A percentile compares a stretch with the other conserved stretches of the same genome.
Conservation (phyloP, 2,797 vertebrate species). For the Poeciliopsis paucimaculata region DNA sequence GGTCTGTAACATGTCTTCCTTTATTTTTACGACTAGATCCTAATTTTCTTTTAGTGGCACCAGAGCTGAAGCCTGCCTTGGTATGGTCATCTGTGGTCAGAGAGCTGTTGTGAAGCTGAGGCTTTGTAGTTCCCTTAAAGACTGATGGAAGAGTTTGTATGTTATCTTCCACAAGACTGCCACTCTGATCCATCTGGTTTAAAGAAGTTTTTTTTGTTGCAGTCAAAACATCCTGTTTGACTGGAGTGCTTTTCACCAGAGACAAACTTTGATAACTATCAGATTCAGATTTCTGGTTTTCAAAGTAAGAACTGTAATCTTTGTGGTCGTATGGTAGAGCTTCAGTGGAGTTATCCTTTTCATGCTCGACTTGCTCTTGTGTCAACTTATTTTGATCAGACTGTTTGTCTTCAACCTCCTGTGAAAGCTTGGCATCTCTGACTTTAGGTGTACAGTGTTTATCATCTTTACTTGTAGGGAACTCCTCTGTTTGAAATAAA, state of each 20-base stretch:
- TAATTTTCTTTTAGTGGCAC: constrained; percentile 65
- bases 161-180: constrained; percentile 4
- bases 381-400: neutral
- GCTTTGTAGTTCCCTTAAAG: neutral
- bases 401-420: constrained; percentile 5
- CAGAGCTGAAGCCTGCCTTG: neutral
- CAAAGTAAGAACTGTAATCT: constrained; percentile 6
- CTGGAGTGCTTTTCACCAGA: neutral
- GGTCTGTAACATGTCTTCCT: constrained; percentile 33
- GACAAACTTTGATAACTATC: neutral
- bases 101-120: neutral
- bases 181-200: neutral
- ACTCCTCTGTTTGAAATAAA: constrained; percentile 22
- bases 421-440: neutral
- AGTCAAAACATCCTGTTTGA: neutral
- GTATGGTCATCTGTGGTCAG: neutral
- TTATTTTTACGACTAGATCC: constrained; percentile 67
- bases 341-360: neutral
- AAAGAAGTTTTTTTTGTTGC: neutral
- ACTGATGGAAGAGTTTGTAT: constrained; percentile 7
- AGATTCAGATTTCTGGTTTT: constrained; percentile 11
- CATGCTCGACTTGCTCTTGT: constrained; percentile 10
- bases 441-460: constrained; percentile 8
- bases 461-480: constrained; percentile 27
- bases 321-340: constrained; percentile 1